Evolutionary conservation across 2,113 vertebrate species (phyloP), one percentile per base, ranked within the genome.

Genomic region (Xiphophorus maculatus): DNA sequence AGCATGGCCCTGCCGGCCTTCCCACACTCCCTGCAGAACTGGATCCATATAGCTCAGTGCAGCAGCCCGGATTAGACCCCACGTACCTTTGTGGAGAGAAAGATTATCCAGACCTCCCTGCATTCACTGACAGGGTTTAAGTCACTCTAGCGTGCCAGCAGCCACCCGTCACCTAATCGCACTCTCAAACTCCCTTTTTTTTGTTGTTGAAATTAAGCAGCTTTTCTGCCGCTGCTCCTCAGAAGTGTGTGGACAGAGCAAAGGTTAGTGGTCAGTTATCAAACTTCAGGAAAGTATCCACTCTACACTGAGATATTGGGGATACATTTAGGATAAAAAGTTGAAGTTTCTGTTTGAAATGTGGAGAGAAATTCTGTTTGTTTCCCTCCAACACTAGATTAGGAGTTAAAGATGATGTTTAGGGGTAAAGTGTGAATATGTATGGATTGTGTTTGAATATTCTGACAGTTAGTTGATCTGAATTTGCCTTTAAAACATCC

Each of bases 21-120:
- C 93, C 93, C 93, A 94, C 93, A 94, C 90, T 92, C 87, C 88
- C 90, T 88, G 86, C 84, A 87, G 85, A 89, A 89, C 90, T 87
- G 94, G 91, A 93, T 93, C 91, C 90, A 88, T 84, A 58, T n/a
- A 73, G 89, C 88, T 93, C 89, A 93, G 87, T 80, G 83, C 90
- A 88, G 92, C 85, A 62, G 85, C 87, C 75, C 84, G 89, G 94
- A 94, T 95, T 94, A 94, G 87, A 58, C 88, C 91, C 92, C 80
- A 83, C 85, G 71, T 93, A 94, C 93, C 89, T 94, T 93, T 94
- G 91, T 94, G 93, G 93, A 89, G 85, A 90, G 84, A 90, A 87
- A 93, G 93, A 94, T 95, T 93, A 95, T 88, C 92, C 80, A 87
- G 93, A 93, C 93, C 93, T 94, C 93, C 90, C 92, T 93, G 93